These are phyloP conservation scores for Tetranychus cinnabarinus DNA, from an alignment of 1,140 invertebrate genomes.

Conservation along the genomic window DNA sequence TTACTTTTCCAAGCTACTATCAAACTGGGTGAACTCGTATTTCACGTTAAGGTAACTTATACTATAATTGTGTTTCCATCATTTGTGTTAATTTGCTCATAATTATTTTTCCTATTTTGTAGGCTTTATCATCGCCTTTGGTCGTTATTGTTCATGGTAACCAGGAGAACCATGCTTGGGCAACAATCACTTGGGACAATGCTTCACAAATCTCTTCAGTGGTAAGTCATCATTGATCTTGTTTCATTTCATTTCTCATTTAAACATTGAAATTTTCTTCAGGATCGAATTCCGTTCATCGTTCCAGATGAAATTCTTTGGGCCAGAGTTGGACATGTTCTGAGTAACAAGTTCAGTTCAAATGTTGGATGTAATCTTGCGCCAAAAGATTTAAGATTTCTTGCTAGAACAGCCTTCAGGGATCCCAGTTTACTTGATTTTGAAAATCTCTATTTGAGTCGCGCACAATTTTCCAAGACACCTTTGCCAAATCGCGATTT, in stretches of 20 bases:
- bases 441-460: constrained; percentile 37
- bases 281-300: constrained; percentile 40
- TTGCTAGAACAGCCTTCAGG: constrained; percentile 68
- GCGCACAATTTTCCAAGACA: constrained; percentile 85
- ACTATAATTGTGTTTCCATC: neutral
- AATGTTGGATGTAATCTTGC: constrained; percentile 54
- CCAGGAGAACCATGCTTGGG: constrained; percentile 89
- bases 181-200: constrained; percentile 92
- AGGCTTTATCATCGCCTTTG: constrained; percentile 80
- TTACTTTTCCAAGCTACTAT: constrained; percentile 78
- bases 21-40: constrained; percentile 67
- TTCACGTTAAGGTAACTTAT: constrained; percentile 35
- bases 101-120: constrained; percentile 16
- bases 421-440: constrained; percentile 20
- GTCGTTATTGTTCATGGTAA: constrained; percentile 96
- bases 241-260: no score
- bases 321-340: constrained; percentile 58
- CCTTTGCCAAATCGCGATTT: constrained; percentile 67
- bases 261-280: no score
- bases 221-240: no score
- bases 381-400: constrained; percentile 59
- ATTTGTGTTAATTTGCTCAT: no score
- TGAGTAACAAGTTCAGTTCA: constrained; percentile 66
- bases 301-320: constrained; percentile 67
- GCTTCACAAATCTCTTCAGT: constrained; percentile 53